Evolutionary conservation across 2,797 vertebrate species (phyloP), one percentile per base, ranked within the genome.

Genomic region (Arctocebus calabarensis): DNA sequence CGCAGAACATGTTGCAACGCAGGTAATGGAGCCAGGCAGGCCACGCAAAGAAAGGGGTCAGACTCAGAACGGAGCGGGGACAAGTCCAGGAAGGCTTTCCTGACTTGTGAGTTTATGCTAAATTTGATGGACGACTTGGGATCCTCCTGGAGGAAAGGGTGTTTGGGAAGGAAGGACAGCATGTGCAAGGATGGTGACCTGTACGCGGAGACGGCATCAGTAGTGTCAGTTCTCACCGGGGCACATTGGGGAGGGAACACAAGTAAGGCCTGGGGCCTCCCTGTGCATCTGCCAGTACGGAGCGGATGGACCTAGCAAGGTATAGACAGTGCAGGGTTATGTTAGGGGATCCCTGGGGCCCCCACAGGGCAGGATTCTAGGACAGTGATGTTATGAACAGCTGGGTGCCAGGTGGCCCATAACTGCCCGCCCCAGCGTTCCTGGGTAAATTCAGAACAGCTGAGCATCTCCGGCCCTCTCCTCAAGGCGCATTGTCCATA

Each of bases 341-440:
- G 48, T 57, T 7, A 22, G 40, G 14, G 5, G 13, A 23, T 62
- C 61, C 71, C 73, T 1, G 3, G 5, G 66, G 52, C 73, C 59
- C 48, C 45, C 2, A 37, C 13, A 29, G 88, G 62, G 79, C 55
- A 19, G 90, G 90, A 83, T 83, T 71, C 82, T 73, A 34, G 79
- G 85, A 40, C 90, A 32, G 2, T 6, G 45, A 94, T 37, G 90
- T 70, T 22, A 23, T n/a, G 86, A 92, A 92, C 97, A 97, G 96
- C 97, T 97, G 97, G 96, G 91, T 68, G 79, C 97, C 97, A 97
- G 97, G 96, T 96, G 96, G 97, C 88, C 45, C 84, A 12, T 59
- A 83, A 62, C 77, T 2, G 22, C 3, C 1, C 79, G 88, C 83
- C 88, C 85, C 57, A 7, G 37, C 85, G 85, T 97, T 97, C 96